These are phyloP conservation scores for Lobophora halterata DNA, from an alignment of 2,888 invertebrate species.

Conservation along the genomic window DNA sequence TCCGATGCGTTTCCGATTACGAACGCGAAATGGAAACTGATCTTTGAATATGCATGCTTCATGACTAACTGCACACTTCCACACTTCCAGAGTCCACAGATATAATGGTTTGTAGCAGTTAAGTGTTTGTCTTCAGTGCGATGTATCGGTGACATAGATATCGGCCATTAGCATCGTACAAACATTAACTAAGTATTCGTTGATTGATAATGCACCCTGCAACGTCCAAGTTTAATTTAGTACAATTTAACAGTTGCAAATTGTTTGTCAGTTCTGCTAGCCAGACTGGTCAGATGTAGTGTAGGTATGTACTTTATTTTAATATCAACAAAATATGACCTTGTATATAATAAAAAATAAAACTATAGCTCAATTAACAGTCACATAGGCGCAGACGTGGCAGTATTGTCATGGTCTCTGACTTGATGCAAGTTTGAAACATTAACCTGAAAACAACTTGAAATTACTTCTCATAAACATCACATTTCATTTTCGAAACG, in stretches of 20 bases:
- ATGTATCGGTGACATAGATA: constrained; percentile 43
- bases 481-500: constrained; percentile 34
- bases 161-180: constrained; percentile 44
- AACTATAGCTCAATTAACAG: too few species aligned
- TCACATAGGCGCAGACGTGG: too few species aligned
- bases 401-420: too few species aligned
- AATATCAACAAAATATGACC: too few species aligned
- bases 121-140: constrained; percentile 38
- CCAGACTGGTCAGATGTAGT: too few species aligned
- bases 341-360: too few species aligned
- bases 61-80: constrained; percentile 44
- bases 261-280: too few species aligned
- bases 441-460: constrained; percentile 46
- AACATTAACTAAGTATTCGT: constrained; percentile 19
- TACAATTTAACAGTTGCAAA: too few species aligned
- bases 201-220: constrained; percentile 34
- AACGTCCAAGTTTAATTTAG: constrained; percentile 9
- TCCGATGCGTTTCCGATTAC: constrained; percentile 70
- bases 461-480: constrained; percentile 38
- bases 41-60: constrained; percentile 73
- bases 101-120: constrained; percentile 20
- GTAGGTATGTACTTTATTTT: not conserved
- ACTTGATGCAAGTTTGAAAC: constrained; percentile 32
- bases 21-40: constrained; percentile 74
- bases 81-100: too few species aligned